Conservation (phyloP, 2,113 vertebrate species). For the Anguilla japonica region DNA sequence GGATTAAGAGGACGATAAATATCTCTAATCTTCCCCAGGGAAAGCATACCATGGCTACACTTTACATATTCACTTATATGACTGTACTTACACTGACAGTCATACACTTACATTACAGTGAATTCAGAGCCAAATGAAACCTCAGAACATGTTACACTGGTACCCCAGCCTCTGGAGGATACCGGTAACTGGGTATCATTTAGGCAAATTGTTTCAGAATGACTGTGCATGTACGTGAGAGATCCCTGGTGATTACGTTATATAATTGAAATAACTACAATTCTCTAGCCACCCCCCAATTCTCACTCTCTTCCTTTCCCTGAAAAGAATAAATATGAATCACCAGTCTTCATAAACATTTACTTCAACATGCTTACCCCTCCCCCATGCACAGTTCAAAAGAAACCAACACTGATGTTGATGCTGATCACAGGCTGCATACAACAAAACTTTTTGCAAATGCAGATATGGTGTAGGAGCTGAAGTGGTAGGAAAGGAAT, state of each 20-base stretch:
- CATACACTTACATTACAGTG: background rate
- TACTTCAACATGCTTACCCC: conserved; percentile 19
- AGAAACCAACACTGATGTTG: background rate
- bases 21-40: background rate
- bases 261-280: conserved; percentile 20
- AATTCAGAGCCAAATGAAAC: background rate
- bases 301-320: background rate
- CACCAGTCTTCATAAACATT: conserved; percentile 18
- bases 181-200: background rate
- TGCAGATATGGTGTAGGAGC: conserved; percentile 44
- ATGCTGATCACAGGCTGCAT: conserved; percentile 12
- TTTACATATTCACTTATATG: background rate
- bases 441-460: conserved; percentile 1
- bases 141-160: background rate
- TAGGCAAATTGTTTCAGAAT: background rate
- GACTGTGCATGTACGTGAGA: conserved; percentile 9
- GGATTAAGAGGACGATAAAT: conserved; percentile 1
- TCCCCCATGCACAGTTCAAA: background rate
- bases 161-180: background rate
- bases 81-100: background rate
- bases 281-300: background rate
- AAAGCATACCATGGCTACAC: background rate
- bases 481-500: conserved; percentile 29
- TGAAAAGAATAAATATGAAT: conserved; percentile 10
- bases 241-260: conserved; percentile 25